Evolutionary conservation across 2,113 vertebrate species (phyloP), one percentile per base, ranked within the genome.

Genomic region (Ibidorhyncha struthersii): DNA sequence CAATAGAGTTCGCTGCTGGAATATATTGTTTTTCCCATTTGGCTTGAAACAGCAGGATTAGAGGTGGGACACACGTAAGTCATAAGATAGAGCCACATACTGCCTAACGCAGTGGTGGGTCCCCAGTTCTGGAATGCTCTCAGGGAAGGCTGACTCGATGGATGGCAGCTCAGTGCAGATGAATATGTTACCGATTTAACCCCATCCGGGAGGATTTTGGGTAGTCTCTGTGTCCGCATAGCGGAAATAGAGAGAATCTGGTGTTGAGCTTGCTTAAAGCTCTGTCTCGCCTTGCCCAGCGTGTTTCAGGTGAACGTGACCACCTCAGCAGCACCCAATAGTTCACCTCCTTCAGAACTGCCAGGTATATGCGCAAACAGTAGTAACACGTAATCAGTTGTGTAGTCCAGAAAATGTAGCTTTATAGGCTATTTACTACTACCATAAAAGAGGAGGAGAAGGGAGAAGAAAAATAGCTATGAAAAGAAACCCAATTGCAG

Each of bases 91-190:
- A 69, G 27, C 40, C 12, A 32, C 12, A 20, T 16, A 19, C 4
- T 5, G 26, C 1, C 2, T 16, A 10, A 18, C 0, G 2, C 45
- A n/a, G 23, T 19, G 29, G 17, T 19, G 29, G 17, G 76, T 34
- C 18, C 34, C 36, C 22, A 2, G 21, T 15, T 55, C 62, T 27
- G 45, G 19, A 10, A 30, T 7, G 5, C 32, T 50, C 36, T 14
- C 1, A 1, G 29, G 30, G 43, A 45, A 40, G 30, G 36, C 2
- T 27, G 43, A 8, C 6, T 34, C 26, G 50, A 14, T 22, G 62
- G 32, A 16, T 22, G 73, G 23, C 34, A 36, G n/a, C 41, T 18
- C 2, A 1, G 34, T 7, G 16, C 32, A 4, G 19, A 8, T 62
- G 73, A 12, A 36, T 36, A 62, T 1, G 22, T n/a, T 53, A 2